A percentile compares a stretch with the other conserved stretches of the same genome.
Conservation (phyloP, 2,888 invertebrate species). For the Gryllus longicercus region DNA sequence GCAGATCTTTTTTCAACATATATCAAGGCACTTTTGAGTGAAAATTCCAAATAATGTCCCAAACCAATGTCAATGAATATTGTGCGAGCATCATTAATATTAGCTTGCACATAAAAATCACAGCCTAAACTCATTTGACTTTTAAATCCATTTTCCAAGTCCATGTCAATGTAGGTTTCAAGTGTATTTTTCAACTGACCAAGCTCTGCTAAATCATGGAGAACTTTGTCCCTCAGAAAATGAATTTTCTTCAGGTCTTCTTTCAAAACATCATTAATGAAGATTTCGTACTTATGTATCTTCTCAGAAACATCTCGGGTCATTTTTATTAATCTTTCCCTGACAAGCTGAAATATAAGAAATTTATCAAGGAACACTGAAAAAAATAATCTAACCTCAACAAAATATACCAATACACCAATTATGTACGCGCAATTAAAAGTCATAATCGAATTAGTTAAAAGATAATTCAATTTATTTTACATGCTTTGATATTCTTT, state of each 20-base stretch:
- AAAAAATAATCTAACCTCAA: no score
- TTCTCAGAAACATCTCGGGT: constrained; percentile 42
- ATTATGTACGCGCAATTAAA: no score
- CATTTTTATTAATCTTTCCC: constrained; percentile 19
- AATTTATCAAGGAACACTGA: no score
- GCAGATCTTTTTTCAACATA: constrained; percentile 68
- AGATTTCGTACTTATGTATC: constrained; percentile 61
- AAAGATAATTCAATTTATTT: no score
- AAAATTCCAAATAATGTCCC: constrained; percentile 71
- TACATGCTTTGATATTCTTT: no score
- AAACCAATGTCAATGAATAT: constrained; percentile 73
- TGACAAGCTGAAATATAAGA: no score
- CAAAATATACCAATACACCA: no score
- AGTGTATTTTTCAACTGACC: constrained; percentile 69
- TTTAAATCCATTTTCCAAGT: constrained; percentile 56
- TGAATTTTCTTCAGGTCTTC: constrained; percentile 64
- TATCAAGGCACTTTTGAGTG: constrained; percentile 63
- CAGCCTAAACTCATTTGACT: constrained; percentile 79
- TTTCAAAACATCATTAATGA: constrained; percentile 73
- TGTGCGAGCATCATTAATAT: constrained; percentile 61
- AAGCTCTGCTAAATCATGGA: constrained; percentile 67
- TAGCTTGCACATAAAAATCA: constrained; percentile 76
- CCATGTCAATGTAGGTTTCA: constrained; percentile 58
- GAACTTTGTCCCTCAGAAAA: constrained; percentile 58
- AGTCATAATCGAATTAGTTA: no score